Conservation (phyloP, 2,797 vertebrate species). For the Ctenopoma kingsleyae region DNA sequence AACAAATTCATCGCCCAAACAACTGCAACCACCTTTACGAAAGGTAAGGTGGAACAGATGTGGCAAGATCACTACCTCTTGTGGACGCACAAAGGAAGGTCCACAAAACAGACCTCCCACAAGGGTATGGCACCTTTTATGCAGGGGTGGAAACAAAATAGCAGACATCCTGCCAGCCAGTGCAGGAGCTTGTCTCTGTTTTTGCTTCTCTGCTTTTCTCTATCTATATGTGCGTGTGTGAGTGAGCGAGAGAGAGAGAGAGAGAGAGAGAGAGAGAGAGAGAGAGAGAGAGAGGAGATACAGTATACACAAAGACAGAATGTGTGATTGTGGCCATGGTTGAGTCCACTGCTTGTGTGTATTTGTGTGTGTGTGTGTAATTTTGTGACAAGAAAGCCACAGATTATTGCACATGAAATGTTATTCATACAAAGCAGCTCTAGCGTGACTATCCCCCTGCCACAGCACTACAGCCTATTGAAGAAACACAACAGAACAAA, state of each 20-base stretch:
- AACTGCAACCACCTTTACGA: too few relatives aligned
- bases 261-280: constrained; percentile 3
- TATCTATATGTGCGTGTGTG: constrained; percentile 6
- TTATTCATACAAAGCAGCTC: constrained; percentile 84
- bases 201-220: constrained; percentile 17
- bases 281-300: constrained; percentile 3
- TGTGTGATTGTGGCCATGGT: constrained; percentile 59
- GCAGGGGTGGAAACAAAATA: too few relatives aligned
- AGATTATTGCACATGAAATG: constrained; percentile 86
- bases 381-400: constrained; percentile 79
- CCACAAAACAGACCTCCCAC: too few relatives aligned
- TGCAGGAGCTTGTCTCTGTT: neutral
- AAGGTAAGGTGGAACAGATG: too few relatives aligned
- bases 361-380: constrained; percentile 36
- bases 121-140: too few relatives aligned
- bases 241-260: constrained; percentile 1
- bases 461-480: constrained; percentile 81
- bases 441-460: constrained; percentile 83
- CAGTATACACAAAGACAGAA: constrained; percentile 37
- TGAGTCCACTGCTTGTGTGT: constrained; percentile 38
- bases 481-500: constrained; percentile 81
- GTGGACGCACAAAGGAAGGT: too few relatives aligned
- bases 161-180: too few relatives aligned
- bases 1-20: too few relatives aligned
- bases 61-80: too few relatives aligned